Base-by-base conservation (phyloP, 64 coral and sea anemone species). In the Stylophora pistillata region DNA sequence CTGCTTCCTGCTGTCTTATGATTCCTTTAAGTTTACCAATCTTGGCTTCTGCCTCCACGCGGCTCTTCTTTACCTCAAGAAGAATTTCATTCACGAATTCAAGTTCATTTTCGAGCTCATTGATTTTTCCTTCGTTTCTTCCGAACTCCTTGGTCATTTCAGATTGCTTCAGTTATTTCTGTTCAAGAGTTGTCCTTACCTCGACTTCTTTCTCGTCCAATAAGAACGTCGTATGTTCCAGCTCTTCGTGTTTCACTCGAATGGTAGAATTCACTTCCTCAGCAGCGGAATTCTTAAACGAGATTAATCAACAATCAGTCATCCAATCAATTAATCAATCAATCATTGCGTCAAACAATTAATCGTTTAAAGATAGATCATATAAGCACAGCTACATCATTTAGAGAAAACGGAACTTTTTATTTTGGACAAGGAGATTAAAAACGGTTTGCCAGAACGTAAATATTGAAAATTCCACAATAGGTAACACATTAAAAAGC, bases 211-310 rank as follows among this genome's bases (percentile, higher is more conserved):
- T 91, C 32, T 95, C 94, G 18, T 95, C 94, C 23, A 92, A 57
- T 37, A 95, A 55, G 73, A 95, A 95, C 1, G 86, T 95, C 74
- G 92, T 89, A 29, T 95, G 89, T 21, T 95, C 94, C 2, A 95
- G 65, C 25, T 95, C 89, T 55, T 95, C 89, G 53, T 92, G 62
- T 73, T 95, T 95, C 9, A 68, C 47, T 20, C 77, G 78, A 59
- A 95, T 78, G 18, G 79, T 89, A 30, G 71, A 65, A 54, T 95
- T 95, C 13, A 95, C 72, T 56, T 84, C 78, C 32, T 88, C 79
- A 16, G 92, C 74, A 16, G 52, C 81, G 20, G 76, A 60, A 75
- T 33, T 70, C 94, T 95, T 54, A 5, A 90, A 90, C 5, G n/a
- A 13, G 25, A n/a, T 3, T n/a, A 30, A 10, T 11, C 11, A 9